Base-by-base conservation (phyloP, 2,888 invertebrate genomes). In the Melipona bicolor region DNA sequence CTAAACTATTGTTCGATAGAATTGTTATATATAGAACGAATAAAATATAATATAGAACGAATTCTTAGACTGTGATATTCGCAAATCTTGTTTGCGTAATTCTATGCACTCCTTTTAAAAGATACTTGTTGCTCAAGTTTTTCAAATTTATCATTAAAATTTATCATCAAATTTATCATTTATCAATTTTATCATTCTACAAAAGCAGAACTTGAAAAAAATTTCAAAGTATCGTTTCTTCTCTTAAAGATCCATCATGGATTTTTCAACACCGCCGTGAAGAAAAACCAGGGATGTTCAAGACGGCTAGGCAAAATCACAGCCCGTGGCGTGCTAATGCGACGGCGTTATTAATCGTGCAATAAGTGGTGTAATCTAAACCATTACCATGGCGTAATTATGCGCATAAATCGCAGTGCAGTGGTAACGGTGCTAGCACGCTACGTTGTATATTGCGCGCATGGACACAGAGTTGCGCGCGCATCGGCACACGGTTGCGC, bases 301-400 rank as follows among this genome's bases (percentile, higher is more conserved):
- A 21, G 62, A 21, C 24, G 72, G 5, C 62, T 54, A 36, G 52
- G 71, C 70, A 56, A 65, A 79, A 74, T 65, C 79, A 62, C 74
- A 70, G 27, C 70, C 69, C 43, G 73, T 43, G 73, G 69, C 74
- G 56, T 59, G 68, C 52, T 82, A 82, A 79, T 79, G 62, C 69
- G 59, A 64, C 64, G 69, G 59, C 27, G 70, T 82, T 82, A 82
- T 82, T 82, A 82, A 82, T 82, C 73, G 81, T 43, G 79, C 74
- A 79, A 82, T 82, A 82, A 82, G 81, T 82, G 74, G 79, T 82
- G 79, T 79, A 82, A 82, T 74, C 79, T 74, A 69, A 74, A 74
- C 81, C 81, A 82, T 79, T 82, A 82, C 79, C 65, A 74, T 52
- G 56, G 65, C 59, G 70, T 82, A 79, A 82, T 82, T 82, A 82